These are phyloP conservation scores for Python bivittatus DNA, from an alignment of 2,113 vertebrate genomes.

Conservation along the genomic window DNA sequence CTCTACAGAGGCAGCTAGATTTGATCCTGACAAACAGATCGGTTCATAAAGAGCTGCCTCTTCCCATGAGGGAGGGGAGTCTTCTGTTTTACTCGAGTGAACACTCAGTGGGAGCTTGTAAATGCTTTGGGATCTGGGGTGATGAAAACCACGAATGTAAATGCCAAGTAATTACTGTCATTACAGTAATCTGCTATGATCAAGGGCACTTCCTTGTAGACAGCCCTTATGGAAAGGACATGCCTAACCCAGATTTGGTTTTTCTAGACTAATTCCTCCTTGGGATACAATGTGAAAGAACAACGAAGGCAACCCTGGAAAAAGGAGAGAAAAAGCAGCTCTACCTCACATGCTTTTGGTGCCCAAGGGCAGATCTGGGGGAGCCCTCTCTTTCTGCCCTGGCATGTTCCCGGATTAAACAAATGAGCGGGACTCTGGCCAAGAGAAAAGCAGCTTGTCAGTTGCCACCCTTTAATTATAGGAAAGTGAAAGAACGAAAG, in stretches of 20 bases:
- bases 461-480: slow-evolving; percentile 38
- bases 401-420: slow-evolving; percentile 20
- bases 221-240: neutral
- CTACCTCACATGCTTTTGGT: neutral
- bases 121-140: neutral
- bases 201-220: slow-evolving; percentile 1
- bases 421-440: slow-evolving; percentile 11
- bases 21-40: neutral
- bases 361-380: slow-evolving; percentile 18
- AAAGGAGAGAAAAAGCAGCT: neutral
- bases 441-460: neutral
- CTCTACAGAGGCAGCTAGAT: neutral
- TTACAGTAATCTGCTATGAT: slow-evolving; percentile 14
- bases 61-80: neutral
- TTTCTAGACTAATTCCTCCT: neutral
- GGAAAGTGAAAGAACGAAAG: slow-evolving; percentile 22
- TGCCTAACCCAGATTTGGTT: neutral
- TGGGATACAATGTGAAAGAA: neutral
- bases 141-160: neutral
- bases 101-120: neutral
- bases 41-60: neutral
- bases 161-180: slow-evolving; percentile 19
- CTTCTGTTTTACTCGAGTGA: neutral
- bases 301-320: slow-evolving; percentile 4
- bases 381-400: slow-evolving; percentile 10